Percentiles rank a stretch among this genome's conserved stretches.
Evolutionary conservation across 2,888 invertebrate species (phyloP).

Genomic region (Synergus umbraculus): DNA sequence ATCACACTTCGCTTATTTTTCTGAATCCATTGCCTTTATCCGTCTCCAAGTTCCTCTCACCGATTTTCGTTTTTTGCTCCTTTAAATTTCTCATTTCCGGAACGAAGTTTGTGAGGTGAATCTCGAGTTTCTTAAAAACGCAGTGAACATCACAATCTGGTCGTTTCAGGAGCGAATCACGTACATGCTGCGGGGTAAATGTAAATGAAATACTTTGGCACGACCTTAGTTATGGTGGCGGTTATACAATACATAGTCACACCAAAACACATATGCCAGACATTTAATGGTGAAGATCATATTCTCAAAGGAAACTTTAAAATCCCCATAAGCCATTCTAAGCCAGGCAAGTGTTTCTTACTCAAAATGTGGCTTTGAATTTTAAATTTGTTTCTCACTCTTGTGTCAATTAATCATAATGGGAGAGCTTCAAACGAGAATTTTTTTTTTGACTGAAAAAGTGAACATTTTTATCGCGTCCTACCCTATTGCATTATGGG

Average conservation of each 20-base stretch:
- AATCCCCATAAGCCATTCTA: neutral
- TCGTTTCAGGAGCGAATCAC: conserved; percentile 22
- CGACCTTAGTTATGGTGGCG: neutral
- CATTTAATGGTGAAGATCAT: neutral
- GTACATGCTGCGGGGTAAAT: neutral
- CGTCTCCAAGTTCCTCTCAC: conserved; percentile 48
- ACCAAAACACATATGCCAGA: neutral
- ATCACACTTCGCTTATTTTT: neutral
- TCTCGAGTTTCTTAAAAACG: conserved; percentile 31
- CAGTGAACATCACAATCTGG: conserved; percentile 5
- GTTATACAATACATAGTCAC: neutral
- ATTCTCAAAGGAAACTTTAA: conserved; percentile 9
- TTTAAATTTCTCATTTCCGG: conserved; percentile 12
- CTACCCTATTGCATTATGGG: too few species aligned
- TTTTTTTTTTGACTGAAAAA: too few species aligned
- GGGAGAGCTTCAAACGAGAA: too few species aligned
- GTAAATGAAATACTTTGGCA: conserved; percentile 32
- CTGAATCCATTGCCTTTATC: neutral
- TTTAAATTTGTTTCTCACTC: neutral
- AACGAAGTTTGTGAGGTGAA: conserved; percentile 28
- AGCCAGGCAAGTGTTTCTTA: conserved; percentile 1
- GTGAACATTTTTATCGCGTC: too few species aligned
- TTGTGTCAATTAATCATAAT: neutral
- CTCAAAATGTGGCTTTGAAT: neutral
- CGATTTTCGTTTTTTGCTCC: conserved; percentile 54